Percentiles rank a stretch among this genome's conserved stretches.
Evolutionary conservation across 2,888 invertebrate species (phyloP).

Genomic region (Microctonus brassicae): DNA sequence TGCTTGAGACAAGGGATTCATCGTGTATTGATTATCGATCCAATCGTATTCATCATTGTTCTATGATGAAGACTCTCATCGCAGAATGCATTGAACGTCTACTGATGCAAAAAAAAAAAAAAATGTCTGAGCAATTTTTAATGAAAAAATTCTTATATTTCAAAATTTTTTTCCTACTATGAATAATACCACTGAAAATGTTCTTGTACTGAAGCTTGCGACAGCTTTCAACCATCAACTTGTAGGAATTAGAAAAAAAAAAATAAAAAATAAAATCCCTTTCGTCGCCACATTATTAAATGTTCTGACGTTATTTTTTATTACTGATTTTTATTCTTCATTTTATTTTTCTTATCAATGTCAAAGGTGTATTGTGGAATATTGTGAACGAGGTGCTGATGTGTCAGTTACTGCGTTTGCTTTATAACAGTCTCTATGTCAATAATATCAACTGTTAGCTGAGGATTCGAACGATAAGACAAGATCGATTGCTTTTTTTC

Average conservation of each 20-base stretch:
- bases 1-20: conserved; percentile 12
- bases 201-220: neutral
- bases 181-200: neutral
- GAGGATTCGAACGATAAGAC: conserved; percentile 40
- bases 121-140: neutral
- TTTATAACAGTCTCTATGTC: neutral
- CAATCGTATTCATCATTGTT: neutral
- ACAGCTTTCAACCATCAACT: neutral
- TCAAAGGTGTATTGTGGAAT: neutral
- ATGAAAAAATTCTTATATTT: neutral
- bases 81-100: neutral
- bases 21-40: neutral
- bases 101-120: neutral
- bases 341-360: neutral
- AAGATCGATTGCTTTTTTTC: conserved; percentile 42
- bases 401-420: neutral
- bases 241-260: too few relatives aligned
- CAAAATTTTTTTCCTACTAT: neutral
- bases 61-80: neutral
- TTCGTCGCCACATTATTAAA: neutral
- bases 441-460: neutral
- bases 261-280: neutral
- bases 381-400: neutral
- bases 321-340: neutral
- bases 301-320: neutral